Percentiles rank a stretch among this genome's conserved stretches.
phyloP scores from a whole-genome alignment of 2,113 vertebrate species.

The Laticauda laticaudata region DNA sequence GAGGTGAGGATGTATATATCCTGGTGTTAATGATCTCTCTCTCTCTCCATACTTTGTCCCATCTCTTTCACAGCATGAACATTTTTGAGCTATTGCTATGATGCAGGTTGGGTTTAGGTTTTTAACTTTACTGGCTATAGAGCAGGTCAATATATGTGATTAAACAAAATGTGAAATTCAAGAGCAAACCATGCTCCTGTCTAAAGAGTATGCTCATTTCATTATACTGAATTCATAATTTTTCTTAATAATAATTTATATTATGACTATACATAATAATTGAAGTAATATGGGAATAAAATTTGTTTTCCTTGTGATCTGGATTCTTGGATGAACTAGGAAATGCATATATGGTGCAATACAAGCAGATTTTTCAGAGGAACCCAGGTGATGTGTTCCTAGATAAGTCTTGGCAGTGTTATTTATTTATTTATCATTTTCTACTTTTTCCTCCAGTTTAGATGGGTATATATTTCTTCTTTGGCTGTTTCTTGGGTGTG shows the following conservation, averaged over 20 bases:
- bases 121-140: not conserved
- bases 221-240: not conserved
- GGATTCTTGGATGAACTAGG: not conserved
- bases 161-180: conserved; percentile 29
- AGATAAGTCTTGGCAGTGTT: not conserved
- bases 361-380: not conserved
- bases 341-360: not conserved
- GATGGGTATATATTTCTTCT: not conserved
- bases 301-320: not conserved
- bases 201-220: not conserved
- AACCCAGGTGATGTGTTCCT: not conserved
- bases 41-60: conserved; percentile 47
- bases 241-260: not conserved
- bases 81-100: conserved; percentile 29
- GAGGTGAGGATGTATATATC: conserved; percentile 29
- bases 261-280: not conserved
- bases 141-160: not conserved
- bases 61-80: conserved; percentile 19
- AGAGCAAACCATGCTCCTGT: conserved; percentile 32
- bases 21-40: conserved; percentile 31
- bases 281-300: not conserved
- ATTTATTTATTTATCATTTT: not conserved
- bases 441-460: not conserved
- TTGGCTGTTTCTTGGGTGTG: conserved; percentile 28
- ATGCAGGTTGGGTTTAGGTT: conserved; percentile 15